A percentile compares a stretch with the other conserved stretches of the same genome.
Conservation (phyloP, 2,113 vertebrate genomes). For the Aramus guarauna region DNA sequence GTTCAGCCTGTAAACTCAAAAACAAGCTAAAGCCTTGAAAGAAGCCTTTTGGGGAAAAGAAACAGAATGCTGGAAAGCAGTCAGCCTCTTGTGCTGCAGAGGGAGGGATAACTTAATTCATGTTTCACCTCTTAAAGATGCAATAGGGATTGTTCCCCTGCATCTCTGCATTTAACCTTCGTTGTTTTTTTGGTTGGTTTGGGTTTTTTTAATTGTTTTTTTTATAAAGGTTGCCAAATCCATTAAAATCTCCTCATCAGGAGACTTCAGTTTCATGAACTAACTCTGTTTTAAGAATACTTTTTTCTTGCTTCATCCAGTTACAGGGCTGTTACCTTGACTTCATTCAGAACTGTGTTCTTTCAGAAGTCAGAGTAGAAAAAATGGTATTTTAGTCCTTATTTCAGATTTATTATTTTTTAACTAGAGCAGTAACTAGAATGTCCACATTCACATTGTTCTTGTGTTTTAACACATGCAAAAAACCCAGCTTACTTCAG, state of each 20-base stretch:
- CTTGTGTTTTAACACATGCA: background rate
- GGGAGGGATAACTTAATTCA: background rate
- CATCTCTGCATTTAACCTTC: background rate
- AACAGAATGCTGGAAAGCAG: background rate
- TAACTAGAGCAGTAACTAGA: background rate
- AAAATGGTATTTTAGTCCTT: background rate
- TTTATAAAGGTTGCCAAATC: background rate
- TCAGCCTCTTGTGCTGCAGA: background rate
- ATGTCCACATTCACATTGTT: background rate
- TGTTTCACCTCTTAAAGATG: background rate
- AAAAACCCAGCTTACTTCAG: background rate
- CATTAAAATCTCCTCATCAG: background rate
- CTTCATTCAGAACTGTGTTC: background rate
- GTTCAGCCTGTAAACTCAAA: background rate
- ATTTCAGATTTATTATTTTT: background rate
- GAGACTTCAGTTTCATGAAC: background rate
- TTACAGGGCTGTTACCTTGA: background rate
- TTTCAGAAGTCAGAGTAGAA: background rate
- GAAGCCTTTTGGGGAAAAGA: background rate
- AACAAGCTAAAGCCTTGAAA: background rate
- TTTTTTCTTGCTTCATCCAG: background rate
- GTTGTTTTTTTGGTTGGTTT: too few species aligned
- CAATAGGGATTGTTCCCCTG: background rate
- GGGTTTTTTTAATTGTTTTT: background rate
- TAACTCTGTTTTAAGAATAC: background rate